Conservation (phyloP, 2,888 invertebrate species). For the Leptinotarsa tumamoca region DNA sequence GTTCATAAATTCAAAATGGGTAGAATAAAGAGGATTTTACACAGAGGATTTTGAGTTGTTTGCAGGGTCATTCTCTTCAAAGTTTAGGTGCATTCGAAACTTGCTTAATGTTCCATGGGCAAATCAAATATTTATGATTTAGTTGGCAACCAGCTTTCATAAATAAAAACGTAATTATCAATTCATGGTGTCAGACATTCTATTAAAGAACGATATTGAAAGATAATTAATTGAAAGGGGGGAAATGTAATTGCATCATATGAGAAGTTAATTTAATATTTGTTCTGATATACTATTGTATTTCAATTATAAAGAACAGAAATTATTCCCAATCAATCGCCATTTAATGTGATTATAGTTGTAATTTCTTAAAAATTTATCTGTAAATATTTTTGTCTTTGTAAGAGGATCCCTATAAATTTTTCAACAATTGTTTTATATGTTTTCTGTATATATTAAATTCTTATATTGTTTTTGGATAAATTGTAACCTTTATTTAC, state of each 20-base stretch:
- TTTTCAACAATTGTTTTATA: constrained; percentile 26
- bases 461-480: constrained; percentile 39
- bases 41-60: background rate
- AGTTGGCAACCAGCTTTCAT: background rate
- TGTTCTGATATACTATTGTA: constrained; percentile 5
- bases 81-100: background rate
- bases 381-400: constrained; percentile 38
- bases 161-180: background rate
- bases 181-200: background rate
- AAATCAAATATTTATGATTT: background rate
- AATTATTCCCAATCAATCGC: constrained; percentile 31
- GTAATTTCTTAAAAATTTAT: constrained; percentile 35
- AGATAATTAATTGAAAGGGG: background rate
- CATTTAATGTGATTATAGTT: constrained; percentile 43
- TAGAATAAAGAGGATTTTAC: too few relatives aligned
- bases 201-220: background rate
- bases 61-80: background rate
- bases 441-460: constrained; percentile 44
- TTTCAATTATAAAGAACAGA: constrained; percentile 13
- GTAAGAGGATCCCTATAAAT: constrained; percentile 1
- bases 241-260: background rate
- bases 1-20: too few relatives aligned
- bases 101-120: background rate
- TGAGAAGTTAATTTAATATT: background rate
- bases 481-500: constrained; percentile 27